phyloP scores from a whole-genome alignment of 37 sponge, comb jelly and placozoan genomes.

The Aphrocallistes beatrix region DNA sequence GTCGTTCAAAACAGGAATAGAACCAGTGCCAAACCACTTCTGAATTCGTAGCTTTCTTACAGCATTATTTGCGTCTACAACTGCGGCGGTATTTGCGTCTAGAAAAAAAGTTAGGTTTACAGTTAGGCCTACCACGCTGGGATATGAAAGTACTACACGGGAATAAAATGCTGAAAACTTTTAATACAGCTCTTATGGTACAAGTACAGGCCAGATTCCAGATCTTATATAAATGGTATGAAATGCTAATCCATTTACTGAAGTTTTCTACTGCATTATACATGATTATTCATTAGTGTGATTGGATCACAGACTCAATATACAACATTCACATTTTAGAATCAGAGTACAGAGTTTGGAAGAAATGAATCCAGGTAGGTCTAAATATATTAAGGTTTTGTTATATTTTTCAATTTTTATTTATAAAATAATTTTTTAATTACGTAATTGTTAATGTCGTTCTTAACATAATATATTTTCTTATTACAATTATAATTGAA shows the following conservation, averaged over 20 bases:
- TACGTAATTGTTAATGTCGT: too few species aligned
- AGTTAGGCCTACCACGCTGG: conserved; percentile 19
- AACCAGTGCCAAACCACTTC: neutral
- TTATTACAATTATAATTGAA: too few species aligned
- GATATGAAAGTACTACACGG: conserved; percentile 19
- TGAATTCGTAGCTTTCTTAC: neutral
- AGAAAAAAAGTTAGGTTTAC: neutral
- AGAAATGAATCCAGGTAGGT: too few species aligned
- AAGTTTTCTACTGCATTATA: conserved; percentile 16
- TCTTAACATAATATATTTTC: too few species aligned
- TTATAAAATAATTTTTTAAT: too few species aligned
- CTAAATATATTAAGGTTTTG: too few species aligned
- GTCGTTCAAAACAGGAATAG: too few species aligned
- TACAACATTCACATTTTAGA: too few species aligned
- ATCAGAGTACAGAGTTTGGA: too few species aligned
- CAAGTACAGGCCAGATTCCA: conserved; percentile 19
- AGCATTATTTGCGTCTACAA: neutral
- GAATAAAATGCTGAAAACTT: conserved; percentile 18
- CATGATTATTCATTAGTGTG: too few species aligned
- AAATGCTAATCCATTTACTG: neutral
- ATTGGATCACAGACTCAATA: too few species aligned
- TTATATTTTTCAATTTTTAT: too few species aligned
- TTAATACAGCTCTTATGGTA: conserved; percentile 19
- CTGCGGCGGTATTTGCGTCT: conserved; percentile 1
- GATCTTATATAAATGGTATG: conserved; percentile 16